phyloP scores from a whole-genome alignment of 2,797 vertebrate species.

The Adelosebastes latens region DNA sequence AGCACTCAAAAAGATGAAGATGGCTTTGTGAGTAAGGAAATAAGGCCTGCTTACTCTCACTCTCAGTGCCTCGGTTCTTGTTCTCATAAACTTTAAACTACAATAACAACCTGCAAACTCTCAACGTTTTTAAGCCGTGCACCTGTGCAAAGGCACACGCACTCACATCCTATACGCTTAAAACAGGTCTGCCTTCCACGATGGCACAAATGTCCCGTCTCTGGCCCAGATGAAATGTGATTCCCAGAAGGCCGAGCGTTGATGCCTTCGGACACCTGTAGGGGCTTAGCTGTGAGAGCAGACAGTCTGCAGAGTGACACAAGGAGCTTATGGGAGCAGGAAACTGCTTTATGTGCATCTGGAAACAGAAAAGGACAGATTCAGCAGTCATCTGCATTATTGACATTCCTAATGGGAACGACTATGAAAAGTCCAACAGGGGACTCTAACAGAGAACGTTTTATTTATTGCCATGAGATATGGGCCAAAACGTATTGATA shows the following conservation, averaged over 20 bases:
- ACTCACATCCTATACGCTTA: neutral
- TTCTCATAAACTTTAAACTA: constrained; percentile 45
- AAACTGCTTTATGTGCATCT: constrained; percentile 40
- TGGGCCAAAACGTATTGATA: neutral
- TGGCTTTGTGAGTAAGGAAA: constrained; percentile 32
- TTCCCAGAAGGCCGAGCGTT: constrained; percentile 30
- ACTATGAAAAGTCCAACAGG: constrained; percentile 15
- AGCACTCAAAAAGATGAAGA: constrained; percentile 56
- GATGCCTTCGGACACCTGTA: constrained; percentile 65
- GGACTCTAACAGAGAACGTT: constrained; percentile 8
- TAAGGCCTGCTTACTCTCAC: constrained; percentile 45
- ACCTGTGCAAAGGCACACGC: constrained; percentile 30
- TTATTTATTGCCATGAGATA: constrained; percentile 14
- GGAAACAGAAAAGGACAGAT: constrained; percentile 27
- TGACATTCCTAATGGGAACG: constrained; percentile 8
- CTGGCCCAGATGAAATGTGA: constrained; percentile 15
- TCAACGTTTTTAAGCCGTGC: constrained; percentile 1
- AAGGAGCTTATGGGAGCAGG: constrained; percentile 35
- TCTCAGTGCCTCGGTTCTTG: constrained; percentile 3
- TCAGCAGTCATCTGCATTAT: constrained; percentile 25
- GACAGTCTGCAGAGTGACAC: constrained; percentile 36
- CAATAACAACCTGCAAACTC: constrained; percentile 47
- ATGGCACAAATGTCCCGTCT: constrained; percentile 36
- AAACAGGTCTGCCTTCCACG: constrained; percentile 3
- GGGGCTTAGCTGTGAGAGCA: constrained; percentile 58